Evolutionary conservation across 1,140 invertebrate species (phyloP).

Genomic region (Drosophila saltans): DNA sequence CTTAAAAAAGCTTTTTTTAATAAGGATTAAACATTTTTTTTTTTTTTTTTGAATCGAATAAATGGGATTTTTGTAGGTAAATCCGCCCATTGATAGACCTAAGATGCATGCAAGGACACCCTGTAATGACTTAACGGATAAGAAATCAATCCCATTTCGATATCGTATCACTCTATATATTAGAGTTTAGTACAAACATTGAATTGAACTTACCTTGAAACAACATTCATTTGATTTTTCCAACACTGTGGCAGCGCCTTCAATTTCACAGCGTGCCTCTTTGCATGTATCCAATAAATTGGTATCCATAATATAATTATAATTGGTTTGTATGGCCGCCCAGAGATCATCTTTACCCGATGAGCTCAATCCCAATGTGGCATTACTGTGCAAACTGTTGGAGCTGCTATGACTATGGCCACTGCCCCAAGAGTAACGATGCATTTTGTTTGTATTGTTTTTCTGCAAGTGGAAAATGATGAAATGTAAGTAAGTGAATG

Average conservation of each 20-base stretch:
- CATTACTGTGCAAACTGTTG: conserved; percentile 84
- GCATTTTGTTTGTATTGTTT: conserved; percentile 66
- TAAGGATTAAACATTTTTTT: too few relatives aligned
- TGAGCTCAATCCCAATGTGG: conserved; percentile 72
- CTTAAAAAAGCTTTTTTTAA: too few relatives aligned
- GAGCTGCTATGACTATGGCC: conserved; percentile 85
- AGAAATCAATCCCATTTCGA: too few relatives aligned
- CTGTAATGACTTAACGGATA: too few relatives aligned
- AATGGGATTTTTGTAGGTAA: too few relatives aligned
- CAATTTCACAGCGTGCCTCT: conserved; percentile 83
- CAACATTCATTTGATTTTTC: conserved; percentile 49
- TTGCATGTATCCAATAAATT: conserved; percentile 94
- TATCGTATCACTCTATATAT: too few relatives aligned
- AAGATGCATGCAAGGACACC: too few relatives aligned
- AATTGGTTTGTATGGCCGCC: conserved; percentile 93
- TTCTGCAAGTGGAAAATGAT: conserved; percentile 27
- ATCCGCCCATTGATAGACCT: too few relatives aligned
- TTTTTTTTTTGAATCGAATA: too few relatives aligned
- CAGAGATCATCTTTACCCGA: conserved; percentile 92
- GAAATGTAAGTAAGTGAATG: background rate
- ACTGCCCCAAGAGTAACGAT: conserved; percentile 88
- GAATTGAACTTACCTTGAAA: conserved; percentile 49
- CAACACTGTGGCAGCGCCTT: conserved; percentile 55
- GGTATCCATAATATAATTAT: conserved; percentile 97
- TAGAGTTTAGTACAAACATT: too few relatives aligned